Percentiles rank a stretch among this genome's conserved stretches.
These are phyloP conservation scores for Rhinolophus sinicus DNA, from an alignment of 2,113 vertebrate genomes.

Conservation along the genomic window DNA sequence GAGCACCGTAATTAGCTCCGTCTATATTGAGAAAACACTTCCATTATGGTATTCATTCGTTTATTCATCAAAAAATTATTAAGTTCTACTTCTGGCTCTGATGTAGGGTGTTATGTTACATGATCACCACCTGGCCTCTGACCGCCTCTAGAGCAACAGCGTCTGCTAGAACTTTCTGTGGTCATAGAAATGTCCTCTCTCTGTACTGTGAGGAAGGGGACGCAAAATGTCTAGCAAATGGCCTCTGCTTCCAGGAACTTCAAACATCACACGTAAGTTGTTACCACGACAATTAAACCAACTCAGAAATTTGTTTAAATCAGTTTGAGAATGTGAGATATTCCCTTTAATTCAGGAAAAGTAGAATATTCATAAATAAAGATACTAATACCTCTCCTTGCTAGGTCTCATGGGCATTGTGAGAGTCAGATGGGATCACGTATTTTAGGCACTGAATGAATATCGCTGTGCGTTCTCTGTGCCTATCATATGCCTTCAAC, in stretches of 20 bases:
- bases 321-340: neutral
- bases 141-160: neutral
- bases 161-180: neutral
- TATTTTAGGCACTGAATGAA: neutral
- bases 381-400: neutral
- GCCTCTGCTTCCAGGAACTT: neutral
- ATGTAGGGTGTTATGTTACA: neutral
- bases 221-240: neutral
- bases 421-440: neutral
- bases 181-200: neutral
- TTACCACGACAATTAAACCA: neutral
- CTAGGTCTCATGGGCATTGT: neutral
- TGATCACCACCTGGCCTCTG: neutral
- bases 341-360: neutral
- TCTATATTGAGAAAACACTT: constrained; percentile 50
- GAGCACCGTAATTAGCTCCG: constrained; percentile 57
- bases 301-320: neutral
- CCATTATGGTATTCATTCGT: neutral
- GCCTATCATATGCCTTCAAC: neutral
- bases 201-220: neutral
- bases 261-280: neutral
- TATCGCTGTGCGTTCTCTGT: accelerated
- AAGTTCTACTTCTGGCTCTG: neutral
- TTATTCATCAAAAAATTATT: constrained; percentile 52
- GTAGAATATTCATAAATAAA: neutral